Base-by-base conservation (phyloP, 2,113 vertebrate genomes). In the Actinemys pallida region DNA sequence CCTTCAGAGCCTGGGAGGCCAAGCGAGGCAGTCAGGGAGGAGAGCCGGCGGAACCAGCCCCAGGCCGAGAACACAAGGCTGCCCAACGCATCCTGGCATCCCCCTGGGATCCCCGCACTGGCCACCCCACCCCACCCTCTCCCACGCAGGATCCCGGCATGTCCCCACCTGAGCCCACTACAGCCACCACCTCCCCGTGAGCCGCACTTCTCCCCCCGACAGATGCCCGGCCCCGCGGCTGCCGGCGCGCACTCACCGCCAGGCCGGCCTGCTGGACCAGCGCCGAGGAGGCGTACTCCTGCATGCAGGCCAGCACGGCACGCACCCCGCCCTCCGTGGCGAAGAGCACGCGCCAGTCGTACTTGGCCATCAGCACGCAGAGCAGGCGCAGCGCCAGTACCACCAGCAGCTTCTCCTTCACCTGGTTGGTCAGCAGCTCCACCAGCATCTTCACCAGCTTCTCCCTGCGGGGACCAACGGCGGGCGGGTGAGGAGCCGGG, bases 301-400 rank as follows among this genome's bases (percentile, higher is more conserved):
- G 99, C 99, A 99, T 99, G 97, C 98, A 98, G 92, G 97, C 98
- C 97, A 99, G 98, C 86, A 99, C 95, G 1, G 99, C 99, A 14
- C 99, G 99, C 97, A 99, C 99, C 2, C 99, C 99, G 0, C 99
- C 99, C 94, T 99, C 99, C 0, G 98, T 99, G 97, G 99, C 99
- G 11, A 99, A 99, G 31, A 97, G 96, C 3, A 99, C 98, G 1
- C 99, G 98, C 99, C 99, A 99, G 78, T 99, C 99, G 0, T 98
- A 97, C n/a, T 98, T 98, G 6, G 98, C 98, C 99, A 99, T 97
- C 19, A 99, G 98, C 86, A 97, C 81, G 52, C 98, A 99, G 7
- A 99, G 98, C 83, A 99, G 97, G 10, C 98, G 98, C 84, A 99
- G 97, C 1, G 97, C 94, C 92, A 97, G 92, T 20, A 97, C 94